Conservation (phyloP, 2,113 vertebrate species). For the Oncorhynchus nerka region DNA sequence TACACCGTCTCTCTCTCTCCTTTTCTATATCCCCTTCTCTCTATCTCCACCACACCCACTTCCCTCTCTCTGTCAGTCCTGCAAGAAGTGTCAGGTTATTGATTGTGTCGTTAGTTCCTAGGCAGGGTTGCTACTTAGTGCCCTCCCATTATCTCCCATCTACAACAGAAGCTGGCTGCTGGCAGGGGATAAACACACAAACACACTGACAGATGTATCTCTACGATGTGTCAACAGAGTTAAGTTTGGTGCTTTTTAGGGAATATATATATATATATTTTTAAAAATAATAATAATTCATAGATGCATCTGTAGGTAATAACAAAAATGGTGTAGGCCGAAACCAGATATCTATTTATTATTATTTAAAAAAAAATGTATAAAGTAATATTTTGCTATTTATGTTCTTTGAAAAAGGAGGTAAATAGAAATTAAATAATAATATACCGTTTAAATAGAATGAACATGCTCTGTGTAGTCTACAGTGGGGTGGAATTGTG, state of each 20-base stretch:
- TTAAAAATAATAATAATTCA: too few species aligned
- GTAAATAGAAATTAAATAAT: too few species aligned
- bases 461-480: neutral
- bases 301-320: neutral
- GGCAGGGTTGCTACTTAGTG: slow-evolving; percentile 24
- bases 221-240: neutral
- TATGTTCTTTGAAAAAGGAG: neutral
- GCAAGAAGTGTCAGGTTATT: slow-evolving; percentile 47
- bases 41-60: neutral
- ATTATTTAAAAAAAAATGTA: too few species aligned
- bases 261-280: too few species aligned
- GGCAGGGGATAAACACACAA: neutral
- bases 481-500: slow-evolving; percentile 7
- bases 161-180: slow-evolving; percentile 3
- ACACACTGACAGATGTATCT: neutral
- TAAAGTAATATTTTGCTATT: too few species aligned
- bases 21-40: neutral
- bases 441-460: neutral
- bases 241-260: neutral
- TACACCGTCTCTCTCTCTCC: neutral
- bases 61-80: neutral
- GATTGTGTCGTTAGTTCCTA: slow-evolving; percentile 34
- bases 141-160: slow-evolving; percentile 40
- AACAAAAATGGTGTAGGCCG: too few species aligned
- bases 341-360: too few species aligned